phyloP scores from a whole-genome alignment of 2,888 invertebrate species.

The Athrips mouffetella region DNA sequence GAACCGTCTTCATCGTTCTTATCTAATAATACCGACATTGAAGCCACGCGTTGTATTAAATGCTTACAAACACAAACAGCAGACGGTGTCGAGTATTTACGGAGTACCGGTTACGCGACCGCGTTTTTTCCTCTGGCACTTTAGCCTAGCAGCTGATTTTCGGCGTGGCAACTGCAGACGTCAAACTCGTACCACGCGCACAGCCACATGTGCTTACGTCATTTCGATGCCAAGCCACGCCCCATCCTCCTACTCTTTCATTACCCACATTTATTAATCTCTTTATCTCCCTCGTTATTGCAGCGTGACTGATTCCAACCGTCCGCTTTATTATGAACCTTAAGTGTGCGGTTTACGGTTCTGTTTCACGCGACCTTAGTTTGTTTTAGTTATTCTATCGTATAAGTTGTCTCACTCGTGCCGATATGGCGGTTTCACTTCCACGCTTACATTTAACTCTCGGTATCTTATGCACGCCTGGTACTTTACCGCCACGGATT shows the following conservation, averaged over 20 bases:
- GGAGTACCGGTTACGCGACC: constrained; percentile 23
- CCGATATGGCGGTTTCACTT: constrained; percentile 41
- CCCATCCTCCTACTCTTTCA: constrained; percentile 47
- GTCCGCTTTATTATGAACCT: constrained; percentile 34
- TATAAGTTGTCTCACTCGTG: constrained; percentile 40
- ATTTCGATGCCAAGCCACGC: constrained; percentile 50
- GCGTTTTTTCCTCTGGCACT: constrained; percentile 44
- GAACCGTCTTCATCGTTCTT: neutral
- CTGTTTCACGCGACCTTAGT: constrained; percentile 31
- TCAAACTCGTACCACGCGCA: constrained; percentile 57
- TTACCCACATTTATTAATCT: constrained; percentile 28
- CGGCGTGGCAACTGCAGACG: constrained; percentile 57
- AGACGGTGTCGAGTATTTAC: constrained; percentile 16
- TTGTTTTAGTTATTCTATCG: constrained; percentile 30
- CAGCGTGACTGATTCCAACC: constrained; percentile 50
- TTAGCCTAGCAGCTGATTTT: constrained; percentile 65
- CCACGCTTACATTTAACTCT: constrained; percentile 38
- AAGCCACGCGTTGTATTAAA: constrained; percentile 14
- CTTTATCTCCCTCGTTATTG: constrained; percentile 48
- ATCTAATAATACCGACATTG: constrained; percentile 5
- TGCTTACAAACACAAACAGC: constrained; percentile 24
- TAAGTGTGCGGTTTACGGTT: constrained; percentile 28
- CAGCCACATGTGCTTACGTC: constrained; percentile 66
- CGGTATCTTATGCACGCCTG: constrained; percentile 56
- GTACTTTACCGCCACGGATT: constrained; percentile 76